Conservation (phyloP, 2,113 vertebrate genomes). For the Rattus norvegicus region DNA sequence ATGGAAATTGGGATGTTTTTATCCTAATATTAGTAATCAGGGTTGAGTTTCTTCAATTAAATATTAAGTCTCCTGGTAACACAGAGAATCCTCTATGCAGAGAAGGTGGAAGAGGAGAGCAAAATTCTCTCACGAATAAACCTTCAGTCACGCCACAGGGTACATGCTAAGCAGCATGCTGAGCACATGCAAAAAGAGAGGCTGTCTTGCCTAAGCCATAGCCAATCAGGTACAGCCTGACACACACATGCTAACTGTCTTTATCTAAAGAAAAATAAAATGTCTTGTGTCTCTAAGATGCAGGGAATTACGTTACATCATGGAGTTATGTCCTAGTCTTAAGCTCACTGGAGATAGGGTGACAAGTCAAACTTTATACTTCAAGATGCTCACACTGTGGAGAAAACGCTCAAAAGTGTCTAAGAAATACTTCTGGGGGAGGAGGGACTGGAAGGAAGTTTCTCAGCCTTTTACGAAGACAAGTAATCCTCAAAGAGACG, state of each 20-base stretch:
- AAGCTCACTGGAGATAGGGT: background rate
- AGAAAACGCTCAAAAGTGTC: background rate
- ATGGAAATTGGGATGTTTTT: background rate
- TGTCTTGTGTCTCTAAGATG: conserved; percentile 4
- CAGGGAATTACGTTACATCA: background rate
- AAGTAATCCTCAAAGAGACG: conserved; percentile 2
- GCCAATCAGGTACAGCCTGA: background rate
- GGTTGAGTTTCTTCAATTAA: conserved; percentile 9
- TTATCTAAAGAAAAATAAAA: conserved; percentile 42
- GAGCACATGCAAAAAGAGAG: background rate
- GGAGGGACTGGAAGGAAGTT: background rate
- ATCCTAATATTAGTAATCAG: background rate
- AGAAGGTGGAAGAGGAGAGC: conserved; percentile 1
- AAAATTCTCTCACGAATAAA: conserved; percentile 21
- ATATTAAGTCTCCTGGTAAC: conserved; percentile 17
- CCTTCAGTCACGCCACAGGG: background rate
- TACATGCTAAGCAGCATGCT: background rate
- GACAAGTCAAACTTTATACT: background rate
- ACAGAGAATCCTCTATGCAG: background rate
- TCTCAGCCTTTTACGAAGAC: conserved; percentile 50
- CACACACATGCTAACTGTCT: background rate
- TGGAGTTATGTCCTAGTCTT: background rate
- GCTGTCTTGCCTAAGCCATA: background rate
- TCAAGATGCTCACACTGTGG: background rate
- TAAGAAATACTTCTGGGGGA: background rate